phyloP scores from a whole-genome alignment of 2,113 vertebrate genomes.

The Oncorhynchus keta region DNA sequence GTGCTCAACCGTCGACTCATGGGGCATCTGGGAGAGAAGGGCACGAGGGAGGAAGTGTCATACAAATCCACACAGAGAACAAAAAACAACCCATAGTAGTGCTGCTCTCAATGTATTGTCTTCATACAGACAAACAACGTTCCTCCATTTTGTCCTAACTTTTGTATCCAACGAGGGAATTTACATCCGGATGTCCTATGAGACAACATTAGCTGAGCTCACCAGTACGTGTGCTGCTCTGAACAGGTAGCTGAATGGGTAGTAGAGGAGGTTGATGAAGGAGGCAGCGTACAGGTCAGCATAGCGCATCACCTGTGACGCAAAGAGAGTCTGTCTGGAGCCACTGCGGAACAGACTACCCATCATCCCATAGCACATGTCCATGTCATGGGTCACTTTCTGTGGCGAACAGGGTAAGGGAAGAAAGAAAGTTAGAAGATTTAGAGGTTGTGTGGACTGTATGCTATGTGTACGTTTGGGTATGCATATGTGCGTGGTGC shows the following conservation, averaged over 20 bases:
- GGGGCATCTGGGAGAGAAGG: constrained; percentile 86
- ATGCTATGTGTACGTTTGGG: background rate
- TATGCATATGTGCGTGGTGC: background rate
- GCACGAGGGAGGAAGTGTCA: background rate
- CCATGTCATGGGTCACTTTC: constrained; percentile 99
- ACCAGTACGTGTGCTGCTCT: constrained; percentile 95
- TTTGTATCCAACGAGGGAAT: background rate
- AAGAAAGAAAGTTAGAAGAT: background rate
- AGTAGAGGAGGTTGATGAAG: constrained; percentile 98
- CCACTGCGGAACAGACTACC: constrained; percentile 97
- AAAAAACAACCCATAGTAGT: too few relatives aligned
- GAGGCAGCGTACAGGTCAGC: constrained; percentile 96
- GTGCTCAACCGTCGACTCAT: constrained; percentile 96
- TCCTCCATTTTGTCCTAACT: too few relatives aligned
- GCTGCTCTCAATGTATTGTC: background rate
- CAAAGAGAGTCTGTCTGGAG: constrained; percentile 95
- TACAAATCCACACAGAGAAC: background rate
- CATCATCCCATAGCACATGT: constrained; percentile 99
- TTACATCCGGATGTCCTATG: background rate
- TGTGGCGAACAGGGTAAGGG: constrained; percentile 39
- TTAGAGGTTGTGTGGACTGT: background rate
- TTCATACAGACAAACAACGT: too few relatives aligned
- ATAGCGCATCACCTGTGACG: constrained; percentile 98
- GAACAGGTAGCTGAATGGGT: constrained; percentile 99
- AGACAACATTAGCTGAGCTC: constrained; percentile 52